Evolutionary conservation across 2,888 invertebrate genomes (phyloP).

Genomic region (Melipona bicolor): DNA sequence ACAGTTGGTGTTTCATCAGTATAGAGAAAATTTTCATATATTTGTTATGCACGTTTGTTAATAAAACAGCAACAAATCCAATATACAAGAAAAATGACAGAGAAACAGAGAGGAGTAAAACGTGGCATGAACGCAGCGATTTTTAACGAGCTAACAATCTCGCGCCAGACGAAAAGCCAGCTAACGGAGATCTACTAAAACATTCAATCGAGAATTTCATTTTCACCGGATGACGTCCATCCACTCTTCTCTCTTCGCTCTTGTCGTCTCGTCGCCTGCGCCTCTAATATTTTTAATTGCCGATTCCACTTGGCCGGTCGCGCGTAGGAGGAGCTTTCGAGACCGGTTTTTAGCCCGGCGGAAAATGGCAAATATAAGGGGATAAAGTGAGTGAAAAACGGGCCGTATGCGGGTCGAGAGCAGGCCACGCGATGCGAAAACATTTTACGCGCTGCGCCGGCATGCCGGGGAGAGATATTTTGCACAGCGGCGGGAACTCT

Average conservation of each 20-base stretch:
- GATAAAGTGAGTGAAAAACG: conserved; percentile 35
- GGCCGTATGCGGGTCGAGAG: conserved; percentile 37
- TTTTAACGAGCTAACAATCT: background rate
- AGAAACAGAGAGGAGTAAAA: background rate
- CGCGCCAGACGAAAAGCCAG: background rate
- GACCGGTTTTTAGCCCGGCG: conserved; percentile 1
- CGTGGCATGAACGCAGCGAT: background rate
- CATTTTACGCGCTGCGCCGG: conserved; percentile 33
- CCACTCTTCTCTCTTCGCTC: background rate
- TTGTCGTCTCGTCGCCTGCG: background rate
- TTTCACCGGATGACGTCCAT: background rate
- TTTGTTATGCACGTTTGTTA: background rate
- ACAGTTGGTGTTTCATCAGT: no score
- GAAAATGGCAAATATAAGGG: conserved; percentile 26
- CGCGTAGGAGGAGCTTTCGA: background rate
- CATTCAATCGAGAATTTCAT: background rate
- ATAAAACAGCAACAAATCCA: background rate
- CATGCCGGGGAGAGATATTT: conserved; percentile 15
- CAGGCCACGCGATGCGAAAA: conserved; percentile 37
- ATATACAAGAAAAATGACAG: background rate
- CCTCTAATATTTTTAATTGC: conserved; percentile 17
- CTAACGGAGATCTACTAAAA: no score
- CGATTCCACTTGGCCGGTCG: background rate
- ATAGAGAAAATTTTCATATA: background rate
- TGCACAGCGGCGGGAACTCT: conserved; percentile 43